These are phyloP conservation scores for western clawed frog (Xenopus tropicalis) DNA, from an alignment of 2,113 vertebrate genomes.

Conservation along the genomic window DNA sequence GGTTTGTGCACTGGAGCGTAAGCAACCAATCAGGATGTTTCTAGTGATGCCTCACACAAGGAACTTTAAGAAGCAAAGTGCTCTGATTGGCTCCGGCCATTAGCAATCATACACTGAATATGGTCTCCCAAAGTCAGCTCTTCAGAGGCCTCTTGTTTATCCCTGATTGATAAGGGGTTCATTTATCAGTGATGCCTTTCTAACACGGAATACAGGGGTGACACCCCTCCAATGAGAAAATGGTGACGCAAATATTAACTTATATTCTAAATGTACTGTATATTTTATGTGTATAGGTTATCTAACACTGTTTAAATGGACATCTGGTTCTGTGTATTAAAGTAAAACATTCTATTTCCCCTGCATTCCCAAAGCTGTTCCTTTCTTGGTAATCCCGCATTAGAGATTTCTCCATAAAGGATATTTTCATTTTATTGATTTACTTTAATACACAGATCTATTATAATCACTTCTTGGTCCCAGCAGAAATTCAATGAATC, in stretches of 20 bases:
- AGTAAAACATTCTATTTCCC: constrained; percentile 6
- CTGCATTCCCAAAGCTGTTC: neutral
- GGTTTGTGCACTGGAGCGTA: constrained; percentile 37
- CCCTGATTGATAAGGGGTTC: constrained; percentile 8
- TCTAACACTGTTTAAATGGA: constrained; percentile 7
- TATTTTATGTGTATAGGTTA: constrained; percentile 39
- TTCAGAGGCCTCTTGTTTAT: neutral
- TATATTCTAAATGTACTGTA: constrained; percentile 38
- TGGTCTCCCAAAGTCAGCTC: neutral
- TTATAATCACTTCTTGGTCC: too few relatives aligned
- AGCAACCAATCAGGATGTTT: constrained; percentile 19
- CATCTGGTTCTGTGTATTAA: constrained; percentile 28
- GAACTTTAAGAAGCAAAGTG: constrained; percentile 16
- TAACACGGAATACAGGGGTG: neutral
- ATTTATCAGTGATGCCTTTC: constrained; percentile 5
- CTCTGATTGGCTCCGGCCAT: constrained; percentile 7
- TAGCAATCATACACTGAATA: constrained; percentile 29
- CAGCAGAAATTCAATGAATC: too few relatives aligned
- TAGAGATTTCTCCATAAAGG: neutral
- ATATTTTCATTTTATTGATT: neutral
- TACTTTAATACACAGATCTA: constrained; percentile 7
- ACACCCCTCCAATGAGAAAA: neutral
- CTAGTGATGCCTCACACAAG: neutral
- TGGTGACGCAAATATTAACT: constrained; percentile 20
- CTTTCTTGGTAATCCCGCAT: too few relatives aligned